Evolutionary conservation across 2,797 vertebrate species (phyloP), one percentile per base, ranked within the genome.

Genomic region (Sciurus carolinensis): DNA sequence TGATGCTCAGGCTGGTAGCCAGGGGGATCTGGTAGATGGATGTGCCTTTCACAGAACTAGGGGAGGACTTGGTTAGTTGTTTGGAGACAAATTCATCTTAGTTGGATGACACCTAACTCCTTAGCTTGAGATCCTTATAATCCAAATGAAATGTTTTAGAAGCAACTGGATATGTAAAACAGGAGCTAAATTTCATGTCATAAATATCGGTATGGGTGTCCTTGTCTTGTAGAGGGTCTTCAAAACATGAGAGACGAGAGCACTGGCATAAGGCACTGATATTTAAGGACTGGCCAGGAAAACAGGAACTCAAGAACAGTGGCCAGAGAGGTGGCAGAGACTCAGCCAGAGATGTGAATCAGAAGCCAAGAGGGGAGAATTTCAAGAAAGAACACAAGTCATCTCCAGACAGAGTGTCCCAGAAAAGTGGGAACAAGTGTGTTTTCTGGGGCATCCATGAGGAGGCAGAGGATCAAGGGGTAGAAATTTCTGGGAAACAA

Each of bases 101-200:
- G 50, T 24, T 82, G 36, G 30, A 24, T 44, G 54, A 73, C 47
- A 44, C 24, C 47, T 11, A 39, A 72, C 50, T 85, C 39, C 1
- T 50, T 52, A 76, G 59, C 57, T 76, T 72, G 75, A 71, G 62
- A 81, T 83, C 73, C n/a, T 90, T 47, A 50, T 80, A 77, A 73
- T 62, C 33, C 30, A 62, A 67, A 39, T 87, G 81, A 91, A 33
- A 88, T 64, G 50, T 87, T 90, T 92, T 66, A 72, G 62, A 77
- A 87, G 22, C 75, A 83, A 62, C 47, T 79, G 5, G 57, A 88
- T 71, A 17, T 64, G 18, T 50, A 86, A 71, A 81, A 52, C 39
- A 47, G 14, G 17, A 72, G 80, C 44, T 81, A 64, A 89, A 89
- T 86, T 95, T 71, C 42, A 24, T 59, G 42, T 93, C 39, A 36